phyloP scores from a whole-genome alignment of 2,113 vertebrate species.

The Pedetes capensis region DNA sequence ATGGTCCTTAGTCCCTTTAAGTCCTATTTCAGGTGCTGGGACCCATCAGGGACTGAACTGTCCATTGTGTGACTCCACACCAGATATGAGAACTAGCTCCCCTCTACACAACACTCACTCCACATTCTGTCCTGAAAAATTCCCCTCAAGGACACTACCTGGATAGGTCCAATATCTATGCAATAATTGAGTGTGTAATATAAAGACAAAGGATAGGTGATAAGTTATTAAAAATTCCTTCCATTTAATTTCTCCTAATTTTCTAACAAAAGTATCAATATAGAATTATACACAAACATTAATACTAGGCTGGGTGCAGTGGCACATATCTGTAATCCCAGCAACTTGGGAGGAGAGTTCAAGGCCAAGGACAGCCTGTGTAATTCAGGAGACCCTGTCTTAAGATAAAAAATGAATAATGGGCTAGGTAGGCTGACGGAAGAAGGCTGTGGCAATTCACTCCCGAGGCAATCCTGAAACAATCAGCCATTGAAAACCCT shows the following conservation, averaged over 20 bases:
- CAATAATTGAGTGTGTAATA: not conserved
- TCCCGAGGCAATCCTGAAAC: no score
- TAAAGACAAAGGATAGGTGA: not conserved
- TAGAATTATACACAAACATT: not conserved
- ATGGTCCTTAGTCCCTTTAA: rapidly evolving
- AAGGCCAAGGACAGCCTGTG: no score
- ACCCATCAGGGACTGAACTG: rapidly evolving
- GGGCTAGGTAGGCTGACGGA: no score
- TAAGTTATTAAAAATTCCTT: not conserved
- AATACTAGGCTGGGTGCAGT: not conserved
- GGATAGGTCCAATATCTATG: not conserved
- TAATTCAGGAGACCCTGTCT: no score
- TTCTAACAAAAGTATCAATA: not conserved
- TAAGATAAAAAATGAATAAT: no score
- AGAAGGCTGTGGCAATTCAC: no score
- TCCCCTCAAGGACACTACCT: no score
- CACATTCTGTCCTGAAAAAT: not conserved
- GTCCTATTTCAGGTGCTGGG: not conserved
- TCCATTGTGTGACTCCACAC: rapidly evolving
- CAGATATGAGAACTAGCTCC: not conserved
- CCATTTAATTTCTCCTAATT: not conserved
- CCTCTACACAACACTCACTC: no score
- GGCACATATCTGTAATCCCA: no score
- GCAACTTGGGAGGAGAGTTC: no score
- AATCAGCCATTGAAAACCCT: no score